Percentiles rank a stretch among this genome's conserved stretches.
Conservation (phyloP, 2,888 invertebrate species). For the Microplitis deprimator region DNA sequence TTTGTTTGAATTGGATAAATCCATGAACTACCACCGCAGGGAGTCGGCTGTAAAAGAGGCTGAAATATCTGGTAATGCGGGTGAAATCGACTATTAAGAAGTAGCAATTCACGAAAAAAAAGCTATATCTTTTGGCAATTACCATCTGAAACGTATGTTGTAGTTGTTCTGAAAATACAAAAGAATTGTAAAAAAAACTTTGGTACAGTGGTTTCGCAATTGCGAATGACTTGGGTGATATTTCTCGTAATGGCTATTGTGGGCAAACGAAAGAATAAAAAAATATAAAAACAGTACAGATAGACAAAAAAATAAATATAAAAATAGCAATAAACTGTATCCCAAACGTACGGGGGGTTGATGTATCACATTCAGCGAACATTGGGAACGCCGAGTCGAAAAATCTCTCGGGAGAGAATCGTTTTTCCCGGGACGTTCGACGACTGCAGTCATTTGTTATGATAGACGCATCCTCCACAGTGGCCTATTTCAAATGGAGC, state of each 20-base stretch:
- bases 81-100: background rate
- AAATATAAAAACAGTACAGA: background rate
- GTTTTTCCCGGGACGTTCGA: slow-evolving; percentile 20
- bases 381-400: slow-evolving; percentile 5
- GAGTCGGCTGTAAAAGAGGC: background rate
- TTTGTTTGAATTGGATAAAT: background rate
- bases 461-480: slow-evolving; percentile 48
- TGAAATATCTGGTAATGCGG: no score
- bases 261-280: background rate
- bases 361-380: slow-evolving; percentile 14
- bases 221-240: background rate
- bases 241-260: background rate
- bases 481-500: slow-evolving; percentile 44
- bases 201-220: background rate
- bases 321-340: background rate
- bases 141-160: background rate
- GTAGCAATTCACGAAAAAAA: background rate
- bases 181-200: background rate
- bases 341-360: background rate
- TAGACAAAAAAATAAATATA: background rate
- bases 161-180: background rate
- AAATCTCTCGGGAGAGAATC: slow-evolving; percentile 17
- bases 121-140: background rate
- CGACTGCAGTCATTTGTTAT: slow-evolving; percentile 51
- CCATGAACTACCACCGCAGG: background rate